Conservation (phyloP, 2,113 vertebrate genomes). For the Phainopepla nitens region DNA sequence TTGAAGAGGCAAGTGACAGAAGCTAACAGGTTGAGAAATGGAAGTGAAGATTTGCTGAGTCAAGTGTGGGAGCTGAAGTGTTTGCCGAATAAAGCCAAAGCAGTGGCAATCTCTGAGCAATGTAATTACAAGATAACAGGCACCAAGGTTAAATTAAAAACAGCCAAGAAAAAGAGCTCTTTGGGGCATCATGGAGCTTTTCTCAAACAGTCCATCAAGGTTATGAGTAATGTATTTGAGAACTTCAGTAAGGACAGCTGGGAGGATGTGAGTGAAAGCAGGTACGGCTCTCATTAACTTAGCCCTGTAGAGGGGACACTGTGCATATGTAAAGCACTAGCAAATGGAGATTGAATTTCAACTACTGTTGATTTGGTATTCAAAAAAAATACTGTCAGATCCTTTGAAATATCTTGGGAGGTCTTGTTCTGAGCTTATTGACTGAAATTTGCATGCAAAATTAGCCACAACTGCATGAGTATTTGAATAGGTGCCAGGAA, state of each 20-base stretch:
- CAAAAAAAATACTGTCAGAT: constrained; percentile 95
- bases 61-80: constrained; percentile 73
- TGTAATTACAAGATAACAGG: constrained; percentile 67
- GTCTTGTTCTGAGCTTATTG: constrained; percentile 99
- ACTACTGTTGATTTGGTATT: constrained; percentile 98
- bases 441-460: constrained; percentile 99
- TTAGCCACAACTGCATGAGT: constrained; percentile 94
- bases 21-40: constrained; percentile 57
- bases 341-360: constrained; percentile 98
- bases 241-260: constrained; percentile 91
- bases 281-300: constrained; percentile 95
- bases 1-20: constrained; percentile 72
- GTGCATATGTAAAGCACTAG: constrained; percentile 92
- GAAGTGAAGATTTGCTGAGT: constrained; percentile 71
- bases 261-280: constrained; percentile 92
- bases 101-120: constrained; percentile 52
- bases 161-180: constrained; percentile 72
- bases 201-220: constrained; percentile 87
- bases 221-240: constrained; percentile 82
- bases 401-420: constrained; percentile 99
- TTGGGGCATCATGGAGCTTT: constrained; percentile 75
- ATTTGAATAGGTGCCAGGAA: constrained; percentile 95
- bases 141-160: constrained; percentile 85
- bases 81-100: constrained; percentile 75
- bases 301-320: constrained; percentile 85